Conservation (phyloP, 2,888 invertebrate genomes). For the Listrodromus nycthemerus region DNA sequence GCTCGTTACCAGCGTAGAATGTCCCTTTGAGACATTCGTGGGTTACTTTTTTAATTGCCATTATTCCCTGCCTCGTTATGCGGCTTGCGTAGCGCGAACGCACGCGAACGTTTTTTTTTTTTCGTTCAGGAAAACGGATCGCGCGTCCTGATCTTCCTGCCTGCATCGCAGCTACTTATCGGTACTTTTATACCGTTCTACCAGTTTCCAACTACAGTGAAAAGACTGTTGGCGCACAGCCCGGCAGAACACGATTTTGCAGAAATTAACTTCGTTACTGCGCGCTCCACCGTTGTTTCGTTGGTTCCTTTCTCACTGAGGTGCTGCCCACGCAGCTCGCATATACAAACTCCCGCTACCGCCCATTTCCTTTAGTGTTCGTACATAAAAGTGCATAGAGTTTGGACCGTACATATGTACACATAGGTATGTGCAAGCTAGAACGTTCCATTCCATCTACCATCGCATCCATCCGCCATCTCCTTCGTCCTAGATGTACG, state of each 20-base stretch:
- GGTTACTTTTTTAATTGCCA: too few relatives aligned
- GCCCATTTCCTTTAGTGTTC: too few relatives aligned
- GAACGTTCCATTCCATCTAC: conserved; percentile 46
- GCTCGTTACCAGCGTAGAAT: too few relatives aligned
- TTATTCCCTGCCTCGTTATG: too few relatives aligned
- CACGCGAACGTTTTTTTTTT: conserved; percentile 44
- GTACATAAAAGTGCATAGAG: too few relatives aligned
- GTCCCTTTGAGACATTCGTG: too few relatives aligned
- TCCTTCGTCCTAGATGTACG: conserved; percentile 13
- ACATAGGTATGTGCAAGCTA: background rate
- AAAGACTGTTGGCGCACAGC: too few relatives aligned
- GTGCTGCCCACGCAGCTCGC: too few relatives aligned
- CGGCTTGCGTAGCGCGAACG: background rate
- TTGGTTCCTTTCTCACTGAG: conserved; percentile 2
- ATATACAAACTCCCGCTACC: too few relatives aligned
- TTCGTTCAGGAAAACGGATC: background rate
- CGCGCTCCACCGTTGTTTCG: background rate
- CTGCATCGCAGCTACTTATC: conserved; percentile 12
- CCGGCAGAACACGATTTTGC: background rate
- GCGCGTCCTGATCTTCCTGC: background rate
- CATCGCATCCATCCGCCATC: conserved; percentile 38
- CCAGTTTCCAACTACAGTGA: too few relatives aligned
- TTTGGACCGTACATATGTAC: too few relatives aligned
- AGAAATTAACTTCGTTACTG: conserved; percentile 40
- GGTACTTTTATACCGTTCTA: background rate